These are phyloP conservation scores for Saturnia japonica DNA, from an alignment of 2,888 invertebrate species.

Conservation along the genomic window DNA sequence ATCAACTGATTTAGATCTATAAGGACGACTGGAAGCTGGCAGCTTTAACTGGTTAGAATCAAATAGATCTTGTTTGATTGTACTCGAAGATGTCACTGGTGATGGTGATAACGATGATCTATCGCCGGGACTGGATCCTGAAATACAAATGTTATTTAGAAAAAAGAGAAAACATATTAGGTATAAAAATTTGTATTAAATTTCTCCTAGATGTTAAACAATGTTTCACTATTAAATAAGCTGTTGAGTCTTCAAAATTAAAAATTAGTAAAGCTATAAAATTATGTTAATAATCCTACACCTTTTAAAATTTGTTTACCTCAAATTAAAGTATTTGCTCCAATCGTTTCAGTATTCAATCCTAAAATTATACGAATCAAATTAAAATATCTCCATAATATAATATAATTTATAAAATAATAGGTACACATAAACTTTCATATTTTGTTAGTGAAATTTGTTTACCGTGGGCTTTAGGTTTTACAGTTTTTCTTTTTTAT, in stretches of 20 bases:
- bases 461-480: too few species aligned
- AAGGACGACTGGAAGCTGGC: slow-evolving; percentile 68
- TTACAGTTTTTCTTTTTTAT: too few species aligned
- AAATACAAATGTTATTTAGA: slow-evolving; percentile 34
- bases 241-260: not conserved
- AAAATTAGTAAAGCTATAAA: slow-evolving; percentile 11
- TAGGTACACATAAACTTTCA: not conserved
- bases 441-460: not conserved
- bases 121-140: slow-evolving; percentile 76
- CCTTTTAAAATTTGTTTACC: slow-evolving; percentile 51
- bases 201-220: not conserved
- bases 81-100: slow-evolving; percentile 61
- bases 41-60: slow-evolving; percentile 67
- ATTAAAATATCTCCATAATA: slow-evolving; percentile 21
- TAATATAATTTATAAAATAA: not conserved
- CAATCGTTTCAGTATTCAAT: slow-evolving; percentile 53
- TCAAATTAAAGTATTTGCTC: slow-evolving; percentile 49
- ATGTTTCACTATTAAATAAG: not conserved
- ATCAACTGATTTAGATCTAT: slow-evolving; percentile 82
- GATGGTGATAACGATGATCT: slow-evolving; percentile 69
- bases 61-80: slow-evolving; percentile 56
- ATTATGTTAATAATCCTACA: slow-evolving; percentile 33
- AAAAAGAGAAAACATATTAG: not conserved
- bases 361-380: slow-evolving; percentile 60
- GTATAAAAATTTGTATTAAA: not conserved